These are phyloP conservation scores for Horisme vitalbata DNA, from an alignment of 2,888 invertebrate species.

Conservation along the genomic window DNA sequence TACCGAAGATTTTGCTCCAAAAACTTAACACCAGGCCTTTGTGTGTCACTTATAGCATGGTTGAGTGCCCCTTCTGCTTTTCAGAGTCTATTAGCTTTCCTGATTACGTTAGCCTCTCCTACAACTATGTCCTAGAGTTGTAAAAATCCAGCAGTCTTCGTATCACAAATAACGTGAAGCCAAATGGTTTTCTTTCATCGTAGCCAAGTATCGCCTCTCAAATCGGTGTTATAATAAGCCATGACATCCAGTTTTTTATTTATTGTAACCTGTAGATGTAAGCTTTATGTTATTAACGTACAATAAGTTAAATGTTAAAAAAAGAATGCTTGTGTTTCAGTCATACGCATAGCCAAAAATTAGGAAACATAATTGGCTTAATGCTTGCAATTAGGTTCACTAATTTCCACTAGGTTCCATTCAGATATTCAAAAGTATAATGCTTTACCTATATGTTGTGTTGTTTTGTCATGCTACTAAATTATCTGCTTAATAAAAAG, in stretches of 20 bases:
- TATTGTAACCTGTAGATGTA: slow-evolving; percentile 32
- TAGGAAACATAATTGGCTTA: slow-evolving; percentile 23
- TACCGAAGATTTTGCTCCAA: slow-evolving; percentile 55
- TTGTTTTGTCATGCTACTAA: slow-evolving; percentile 10
- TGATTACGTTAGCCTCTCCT: slow-evolving; percentile 15
- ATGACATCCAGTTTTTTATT: slow-evolving; percentile 23
- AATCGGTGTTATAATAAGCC: slow-evolving; percentile 26
- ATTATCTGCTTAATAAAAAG: slow-evolving; percentile 10
- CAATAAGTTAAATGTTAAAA: slow-evolving; percentile 44
- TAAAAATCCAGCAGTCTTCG: slow-evolving; percentile 7
- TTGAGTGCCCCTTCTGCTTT: slow-evolving; percentile 52
- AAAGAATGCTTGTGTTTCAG: slow-evolving; percentile 54
- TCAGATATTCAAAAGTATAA: slow-evolving; percentile 36
- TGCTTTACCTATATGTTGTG: slow-evolving; percentile 35
- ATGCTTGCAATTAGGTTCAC: slow-evolving; percentile 33
- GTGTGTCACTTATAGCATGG: slow-evolving; percentile 81
- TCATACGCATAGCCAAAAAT: slow-evolving; percentile 20
- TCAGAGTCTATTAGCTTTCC: slow-evolving; percentile 40
- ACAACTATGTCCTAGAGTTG: slow-evolving; percentile 7
- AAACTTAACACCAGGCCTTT: slow-evolving; percentile 73
- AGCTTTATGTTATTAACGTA: slow-evolving; percentile 62
- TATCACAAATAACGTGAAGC: slow-evolving; percentile 5
- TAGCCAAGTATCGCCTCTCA: slow-evolving; percentile 6
- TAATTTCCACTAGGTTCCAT: slow-evolving; percentile 44
- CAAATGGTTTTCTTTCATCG: slow-evolving; percentile 10